phyloP scores from a whole-genome alignment of 2,888 invertebrate species.

The Brachycybe producta region DNA sequence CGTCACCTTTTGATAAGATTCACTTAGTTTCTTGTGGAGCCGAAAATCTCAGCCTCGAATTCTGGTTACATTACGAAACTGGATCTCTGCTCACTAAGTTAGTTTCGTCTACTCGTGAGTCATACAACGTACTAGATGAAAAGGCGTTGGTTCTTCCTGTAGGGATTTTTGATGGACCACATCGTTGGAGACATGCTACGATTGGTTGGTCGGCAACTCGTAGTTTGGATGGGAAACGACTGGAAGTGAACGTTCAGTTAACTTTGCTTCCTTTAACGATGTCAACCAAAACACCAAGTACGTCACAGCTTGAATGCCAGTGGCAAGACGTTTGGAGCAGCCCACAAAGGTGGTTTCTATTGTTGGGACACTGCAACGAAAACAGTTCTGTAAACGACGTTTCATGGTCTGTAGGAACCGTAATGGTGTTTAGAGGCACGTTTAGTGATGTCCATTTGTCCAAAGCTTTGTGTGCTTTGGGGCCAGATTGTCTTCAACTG shows the following conservation, averaged over 20 bases:
- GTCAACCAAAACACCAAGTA: neutral
- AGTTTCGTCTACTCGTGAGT: neutral
- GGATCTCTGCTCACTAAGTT: neutral
- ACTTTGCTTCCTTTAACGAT: too few relatives aligned
- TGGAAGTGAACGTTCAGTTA: too few relatives aligned
- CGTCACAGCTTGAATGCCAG: neutral
- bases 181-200: too few relatives aligned
- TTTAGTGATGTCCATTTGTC: neutral
- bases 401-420: neutral
- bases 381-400: too few relatives aligned
- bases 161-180: neutral
- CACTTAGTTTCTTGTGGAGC: neutral
- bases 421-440: conserved; percentile 1
- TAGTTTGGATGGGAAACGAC: too few relatives aligned
- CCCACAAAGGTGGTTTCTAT: neutral
- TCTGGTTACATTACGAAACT: neutral
- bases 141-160: neutral
- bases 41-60: neutral
- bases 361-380: conserved; percentile 7
- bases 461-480: neutral
- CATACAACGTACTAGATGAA: neutral
- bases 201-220: too few relatives aligned
- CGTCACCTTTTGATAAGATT: too few relatives aligned
- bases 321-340: neutral
- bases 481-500: conserved; percentile 1